Evolutionary conservation across 2,888 invertebrate species (phyloP), one percentile per base, ranked within the genome.

Genomic region (Synanthedon vespiformis): DNA sequence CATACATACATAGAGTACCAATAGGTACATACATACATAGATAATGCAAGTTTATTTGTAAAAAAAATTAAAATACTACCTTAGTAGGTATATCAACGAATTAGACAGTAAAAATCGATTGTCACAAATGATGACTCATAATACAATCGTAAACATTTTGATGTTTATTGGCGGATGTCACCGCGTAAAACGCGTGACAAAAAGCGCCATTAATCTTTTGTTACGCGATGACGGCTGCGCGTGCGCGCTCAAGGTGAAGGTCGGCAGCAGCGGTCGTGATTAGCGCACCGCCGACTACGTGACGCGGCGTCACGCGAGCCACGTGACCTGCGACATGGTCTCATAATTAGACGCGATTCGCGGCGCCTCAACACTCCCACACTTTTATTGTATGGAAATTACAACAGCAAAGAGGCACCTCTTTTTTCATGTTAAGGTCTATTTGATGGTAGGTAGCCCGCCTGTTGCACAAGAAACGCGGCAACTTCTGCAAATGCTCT

Each of bases 191-290:
- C 51, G 40, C 56, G 53, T 53, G 57, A 55, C 56, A 57, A 60
- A 56, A 55, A 55, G 40, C 52, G 55, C 49, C 75, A 74, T 77
- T 75, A 78, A 77, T 80, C 74, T 71, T 66, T 61, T 62, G 68
- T 68, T 73, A 70, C 71, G 62, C 61, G 62, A 34, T 34, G 34
- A 54, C 60, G 55, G 57, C 57, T 65, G 66, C 72, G 74, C 72
- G 75, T 70, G 63, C 55, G 55, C 56, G 56, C 64, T 68, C 79
- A 80, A 79, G 79, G 78, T 79, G 80, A 81, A 79, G 83, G 80
- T 62, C 75, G 63, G 53, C 58, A 41, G 53, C 58, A 41, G 51
- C 54, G 41, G 51, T 51, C 48, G 54, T 54, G 68, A 69, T 67
- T 66, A 65, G 62, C 60, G 61, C 59, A 58, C 34, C 58, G 61